Conservation (phyloP, 64 coral and sea anemone species). For the Astreopora myriophthalma region DNA sequence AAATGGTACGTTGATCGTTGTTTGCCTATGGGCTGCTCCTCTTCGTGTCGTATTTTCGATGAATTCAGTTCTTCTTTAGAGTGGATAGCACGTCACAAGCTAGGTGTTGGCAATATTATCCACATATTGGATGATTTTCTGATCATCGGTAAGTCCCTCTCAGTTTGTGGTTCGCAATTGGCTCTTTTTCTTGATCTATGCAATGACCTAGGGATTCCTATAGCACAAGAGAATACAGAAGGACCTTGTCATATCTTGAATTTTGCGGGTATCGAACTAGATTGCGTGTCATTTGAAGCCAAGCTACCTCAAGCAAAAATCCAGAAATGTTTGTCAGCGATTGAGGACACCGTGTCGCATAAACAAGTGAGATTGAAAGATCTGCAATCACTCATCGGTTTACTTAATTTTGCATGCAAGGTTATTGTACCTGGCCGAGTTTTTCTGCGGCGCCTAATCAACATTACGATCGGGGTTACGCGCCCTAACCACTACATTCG, state of each 20-base stretch:
- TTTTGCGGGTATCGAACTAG: conserved; percentile 30
- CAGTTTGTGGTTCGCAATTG: background rate
- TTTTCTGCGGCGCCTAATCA: background rate
- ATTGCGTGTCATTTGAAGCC: background rate
- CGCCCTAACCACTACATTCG: background rate
- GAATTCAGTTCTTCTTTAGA: background rate
- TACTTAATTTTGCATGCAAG: background rate
- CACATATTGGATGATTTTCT: conserved; percentile 49
- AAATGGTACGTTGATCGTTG: conserved; percentile 36
- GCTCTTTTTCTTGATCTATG: background rate
- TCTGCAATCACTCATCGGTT: background rate
- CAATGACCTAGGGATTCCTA: background rate
- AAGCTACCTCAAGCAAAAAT: background rate
- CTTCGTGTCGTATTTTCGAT: conserved; percentile 44
- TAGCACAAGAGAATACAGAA: background rate
- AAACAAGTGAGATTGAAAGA: background rate
- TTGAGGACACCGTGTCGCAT: background rate
- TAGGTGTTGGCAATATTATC: background rate
- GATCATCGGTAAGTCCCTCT: background rate
- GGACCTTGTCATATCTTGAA: background rate
- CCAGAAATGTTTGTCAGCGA: background rate
- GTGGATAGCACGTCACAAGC: conserved; percentile 15
- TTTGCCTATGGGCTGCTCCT: conserved; percentile 66
- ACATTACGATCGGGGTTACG: background rate
- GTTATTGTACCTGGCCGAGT: background rate